These are phyloP conservation scores for Maniola hyperantus DNA, from an alignment of 2,888 invertebrate genomes.

Conservation along the genomic window DNA sequence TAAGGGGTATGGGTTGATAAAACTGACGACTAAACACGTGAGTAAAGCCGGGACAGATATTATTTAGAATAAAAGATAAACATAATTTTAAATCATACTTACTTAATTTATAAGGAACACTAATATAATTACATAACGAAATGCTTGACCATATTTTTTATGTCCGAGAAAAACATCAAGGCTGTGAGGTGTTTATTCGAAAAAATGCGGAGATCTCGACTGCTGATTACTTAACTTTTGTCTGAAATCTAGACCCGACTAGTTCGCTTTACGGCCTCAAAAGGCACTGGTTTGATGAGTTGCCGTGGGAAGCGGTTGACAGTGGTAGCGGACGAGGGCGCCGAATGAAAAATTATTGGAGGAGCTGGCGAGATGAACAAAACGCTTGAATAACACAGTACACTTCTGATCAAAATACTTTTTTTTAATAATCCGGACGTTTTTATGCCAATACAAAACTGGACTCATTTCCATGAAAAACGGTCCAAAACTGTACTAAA, in stretches of 20 bases:
- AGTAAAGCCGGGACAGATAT: no score
- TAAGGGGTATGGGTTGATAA: no score
- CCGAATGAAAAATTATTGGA: no score
- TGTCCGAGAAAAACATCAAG: slow-evolving; percentile 36
- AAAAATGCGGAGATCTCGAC: slow-evolving; percentile 36
- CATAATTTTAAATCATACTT: neutral
- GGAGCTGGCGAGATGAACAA: no score
- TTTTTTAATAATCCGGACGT: no score
- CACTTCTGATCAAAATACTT: no score
- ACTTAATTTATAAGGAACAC: slow-evolving; percentile 16
- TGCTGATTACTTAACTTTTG: slow-evolving; percentile 30
- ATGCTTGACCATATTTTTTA: slow-evolving; percentile 22
- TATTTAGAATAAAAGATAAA: no score
- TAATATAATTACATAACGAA: neutral
- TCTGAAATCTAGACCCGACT: slow-evolving; percentile 16
- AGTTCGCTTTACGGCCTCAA: slow-evolving; percentile 10
- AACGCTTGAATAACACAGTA: no score
- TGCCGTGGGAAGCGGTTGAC: neutral
- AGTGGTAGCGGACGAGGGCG: neutral
- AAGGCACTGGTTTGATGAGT: slow-evolving; percentile 8
- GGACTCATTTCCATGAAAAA: no score
- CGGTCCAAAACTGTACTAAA: no score
- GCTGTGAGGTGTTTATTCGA: slow-evolving; percentile 29
- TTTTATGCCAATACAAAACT: no score
- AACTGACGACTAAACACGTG: no score